Evolutionary conservation across 23 tunicate species (phyloP), one percentile per base, ranked within the genome.

Genomic region (Phallusia fumigata): DNA sequence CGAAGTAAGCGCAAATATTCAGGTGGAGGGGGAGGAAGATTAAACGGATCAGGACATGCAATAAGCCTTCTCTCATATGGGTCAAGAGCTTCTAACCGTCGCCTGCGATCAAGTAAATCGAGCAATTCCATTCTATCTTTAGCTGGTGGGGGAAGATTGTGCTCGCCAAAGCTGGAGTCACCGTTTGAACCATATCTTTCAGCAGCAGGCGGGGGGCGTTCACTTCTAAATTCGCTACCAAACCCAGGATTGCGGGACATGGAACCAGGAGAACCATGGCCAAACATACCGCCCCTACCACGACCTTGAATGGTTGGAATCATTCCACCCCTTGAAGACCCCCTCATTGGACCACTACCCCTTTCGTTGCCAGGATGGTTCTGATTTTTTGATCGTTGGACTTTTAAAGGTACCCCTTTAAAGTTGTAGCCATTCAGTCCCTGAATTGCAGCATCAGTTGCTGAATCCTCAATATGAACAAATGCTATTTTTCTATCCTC

Each of bases 11-110:
- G 88, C 58, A 93, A 64, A 73, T 84, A 93, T 45, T 93, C 97
- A n/a, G 97, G 97, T 18, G 97, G 97, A 26, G 97, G 97, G 11
- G 93, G 97, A 49, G 97, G 97, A 22, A 93, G 81, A 36, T 93
- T 93, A 84, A 79, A 93, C 3, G 92, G 97, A 81, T 93, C 97
- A 18, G 89, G 87, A 73, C 97, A 93, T 16, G 97, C 87, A 49
- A 93, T 88, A 32, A 93, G 73, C 52, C 97, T 53, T 52, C 97
- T 76, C 78, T 93, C 97, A 82, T 93, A 93, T 11, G 92, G 93
- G 45, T 93, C 97, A 21, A 93, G 91, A 0, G 87, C 87, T 64
- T 93, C 97, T 31, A 93, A 84, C n/a, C 92, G 87, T 21, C 97
- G 84, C 18, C 91, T 84, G 21, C 90, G 83, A 93, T 93, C 92